Evolutionary conservation across 1,140 invertebrate genomes (phyloP).

Genomic region (Tachypleus tridentatus): DNA sequence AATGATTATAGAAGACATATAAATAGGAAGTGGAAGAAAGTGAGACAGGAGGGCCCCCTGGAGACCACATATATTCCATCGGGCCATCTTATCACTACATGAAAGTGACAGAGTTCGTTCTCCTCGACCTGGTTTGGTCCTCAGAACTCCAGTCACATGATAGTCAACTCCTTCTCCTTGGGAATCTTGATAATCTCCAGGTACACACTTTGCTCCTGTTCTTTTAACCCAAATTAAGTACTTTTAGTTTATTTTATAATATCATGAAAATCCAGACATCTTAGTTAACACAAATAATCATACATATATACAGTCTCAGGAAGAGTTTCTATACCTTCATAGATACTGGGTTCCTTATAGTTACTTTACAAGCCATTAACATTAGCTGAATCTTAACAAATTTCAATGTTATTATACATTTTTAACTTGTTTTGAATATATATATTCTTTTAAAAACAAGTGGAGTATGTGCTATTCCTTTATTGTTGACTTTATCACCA

Average conservation of each 20-base stretch:
- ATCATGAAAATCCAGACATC: no score
- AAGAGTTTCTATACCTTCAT: conserved; percentile 12
- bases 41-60: conserved; percentile 37
- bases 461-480: no score
- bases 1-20: conserved; percentile 49
- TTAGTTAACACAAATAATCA: not conserved
- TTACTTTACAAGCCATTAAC: no score
- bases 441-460: no score
- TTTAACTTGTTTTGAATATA: no score
- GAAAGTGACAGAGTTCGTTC: conserved; percentile 64
- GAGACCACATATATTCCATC: conserved; percentile 38
- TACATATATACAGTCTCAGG: conserved; percentile 4
- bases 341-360: no score
- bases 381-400: no score
- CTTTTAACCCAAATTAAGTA: conserved; percentile 44
- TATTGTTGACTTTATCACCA: no score
- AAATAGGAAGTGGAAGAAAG: conserved; percentile 36
- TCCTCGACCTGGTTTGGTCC: conserved; percentile 85
- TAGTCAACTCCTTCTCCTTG: conserved; percentile 37
- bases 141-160: conserved; percentile 55
- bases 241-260: not conserved
- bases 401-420: no score
- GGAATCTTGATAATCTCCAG: conserved; percentile 31
- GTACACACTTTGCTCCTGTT: conserved; percentile 79
- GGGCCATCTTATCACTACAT: conserved; percentile 40